phyloP scores from a whole-genome alignment of 2,113 vertebrate species.

The Odontesthes bonariensis region DNA sequence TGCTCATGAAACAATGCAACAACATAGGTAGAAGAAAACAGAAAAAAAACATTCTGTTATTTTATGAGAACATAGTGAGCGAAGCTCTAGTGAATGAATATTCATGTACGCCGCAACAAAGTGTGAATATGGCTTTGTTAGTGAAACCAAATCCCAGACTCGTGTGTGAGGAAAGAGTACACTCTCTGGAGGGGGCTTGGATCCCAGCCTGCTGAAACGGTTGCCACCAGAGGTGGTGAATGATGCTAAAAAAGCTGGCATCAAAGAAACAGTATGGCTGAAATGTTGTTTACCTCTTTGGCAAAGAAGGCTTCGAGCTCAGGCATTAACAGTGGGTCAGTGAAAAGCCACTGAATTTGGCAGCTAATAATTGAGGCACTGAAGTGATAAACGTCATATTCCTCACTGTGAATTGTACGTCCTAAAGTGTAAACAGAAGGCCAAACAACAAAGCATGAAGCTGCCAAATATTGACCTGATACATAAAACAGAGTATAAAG shows the following conservation, averaged over 20 bases:
- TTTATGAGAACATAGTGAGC: constrained; percentile 45
- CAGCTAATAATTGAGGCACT: constrained; percentile 53
- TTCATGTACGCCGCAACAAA: constrained; percentile 73
- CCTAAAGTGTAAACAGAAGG: constrained; percentile 48
- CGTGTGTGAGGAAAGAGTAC: constrained; percentile 53
- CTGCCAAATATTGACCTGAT: too few relatives aligned
- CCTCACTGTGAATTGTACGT: constrained; percentile 56
- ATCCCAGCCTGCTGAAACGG: constrained; percentile 64
- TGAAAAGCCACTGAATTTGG: constrained; percentile 31
- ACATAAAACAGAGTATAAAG: not conserved
- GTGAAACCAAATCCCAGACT: constrained; percentile 74
- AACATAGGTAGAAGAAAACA: constrained; percentile 19
- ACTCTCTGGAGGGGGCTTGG: constrained; percentile 58
- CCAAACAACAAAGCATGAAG: not conserved
- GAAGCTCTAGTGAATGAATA: constrained; percentile 69
- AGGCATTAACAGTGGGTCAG: constrained; percentile 47
- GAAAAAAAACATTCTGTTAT: constrained; percentile 26
- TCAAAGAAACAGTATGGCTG: constrained; percentile 54
- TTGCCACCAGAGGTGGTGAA: constrained; percentile 63
- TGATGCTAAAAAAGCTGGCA: constrained; percentile 62
- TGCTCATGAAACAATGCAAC: constrained; percentile 24
- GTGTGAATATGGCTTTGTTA: constrained; percentile 75
- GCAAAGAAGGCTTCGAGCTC: constrained; percentile 25
- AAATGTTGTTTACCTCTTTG: constrained; percentile 68
- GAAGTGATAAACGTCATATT: constrained; percentile 55